Evolutionary conservation across 2,888 invertebrate genomes (phyloP).

Genomic region (Lasioglossum zephyrum): DNA sequence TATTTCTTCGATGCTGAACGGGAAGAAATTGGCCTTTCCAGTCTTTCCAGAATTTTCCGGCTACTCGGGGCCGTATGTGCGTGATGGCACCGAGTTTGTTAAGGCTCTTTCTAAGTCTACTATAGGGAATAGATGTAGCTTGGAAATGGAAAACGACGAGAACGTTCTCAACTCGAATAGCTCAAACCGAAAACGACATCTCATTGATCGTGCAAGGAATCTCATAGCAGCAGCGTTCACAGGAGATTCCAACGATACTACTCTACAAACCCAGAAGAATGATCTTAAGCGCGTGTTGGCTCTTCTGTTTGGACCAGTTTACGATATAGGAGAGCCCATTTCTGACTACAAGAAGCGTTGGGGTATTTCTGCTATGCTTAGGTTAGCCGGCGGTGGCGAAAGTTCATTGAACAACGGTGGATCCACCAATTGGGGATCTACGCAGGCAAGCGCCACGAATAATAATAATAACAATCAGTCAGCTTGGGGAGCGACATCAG

Average conservation of each 20-base stretch:
- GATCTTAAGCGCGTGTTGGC: slow-evolving; percentile 39
- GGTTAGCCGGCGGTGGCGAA: slow-evolving; percentile 92
- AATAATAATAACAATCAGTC: slow-evolving; percentile 86
- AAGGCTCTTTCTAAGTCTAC: slow-evolving; percentile 83
- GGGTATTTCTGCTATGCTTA: slow-evolving; percentile 86
- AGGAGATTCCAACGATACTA: slow-evolving; percentile 36
- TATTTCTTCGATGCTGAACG: slow-evolving; percentile 30
- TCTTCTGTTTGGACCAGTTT: slow-evolving; percentile 39
- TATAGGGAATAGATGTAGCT: slow-evolving; percentile 81
- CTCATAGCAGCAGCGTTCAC: slow-evolving; percentile 42
- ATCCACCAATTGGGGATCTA: slow-evolving; percentile 92
- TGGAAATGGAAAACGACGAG: not conserved
- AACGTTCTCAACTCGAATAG: not conserved
- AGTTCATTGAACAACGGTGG: slow-evolving; percentile 90
- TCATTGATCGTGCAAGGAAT: slow-evolving; percentile 47
- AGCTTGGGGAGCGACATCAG: slow-evolving; percentile 85
- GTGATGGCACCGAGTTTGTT: slow-evolving; percentile 69
- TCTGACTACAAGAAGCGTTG: slow-evolving; percentile 84
- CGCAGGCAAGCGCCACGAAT: slow-evolving; percentile 88
- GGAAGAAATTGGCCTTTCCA: slow-evolving; percentile 20
- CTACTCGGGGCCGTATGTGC: slow-evolving; percentile 69
- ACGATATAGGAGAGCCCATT: slow-evolving; percentile 62
- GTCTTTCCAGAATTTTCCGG: too few relatives aligned
- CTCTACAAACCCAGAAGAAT: slow-evolving; percentile 18
- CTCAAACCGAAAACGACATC: slow-evolving; percentile 15